Conservation (phyloP, 2,113 vertebrate genomes). For the Gila orcuttii region DNA sequence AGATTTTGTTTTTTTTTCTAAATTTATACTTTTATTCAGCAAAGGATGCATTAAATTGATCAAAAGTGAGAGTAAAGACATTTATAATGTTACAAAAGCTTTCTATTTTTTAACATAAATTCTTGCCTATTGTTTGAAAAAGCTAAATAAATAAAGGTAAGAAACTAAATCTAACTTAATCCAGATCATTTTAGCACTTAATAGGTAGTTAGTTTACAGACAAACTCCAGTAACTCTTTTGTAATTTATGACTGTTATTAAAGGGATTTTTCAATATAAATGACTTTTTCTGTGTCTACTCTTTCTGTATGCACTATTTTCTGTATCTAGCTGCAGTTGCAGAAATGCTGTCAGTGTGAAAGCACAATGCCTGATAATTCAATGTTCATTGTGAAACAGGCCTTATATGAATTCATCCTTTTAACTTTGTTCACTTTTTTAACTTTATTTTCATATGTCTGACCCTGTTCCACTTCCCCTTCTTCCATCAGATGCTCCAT, state of each 20-base stretch:
- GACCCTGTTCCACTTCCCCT: background rate
- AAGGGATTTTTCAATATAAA: background rate
- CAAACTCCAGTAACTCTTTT: background rate
- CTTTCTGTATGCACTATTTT: background rate
- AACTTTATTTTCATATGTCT: conserved; percentile 45
- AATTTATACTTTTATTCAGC: too few relatives aligned
- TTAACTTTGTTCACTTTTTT: too few relatives aligned
- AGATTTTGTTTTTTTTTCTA: too few relatives aligned
- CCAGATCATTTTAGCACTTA: too few relatives aligned
- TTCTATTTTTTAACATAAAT: too few relatives aligned
- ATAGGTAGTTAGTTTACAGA: too few relatives aligned
- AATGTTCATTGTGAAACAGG: background rate
- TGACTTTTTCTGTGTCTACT: background rate
- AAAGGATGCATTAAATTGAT: too few relatives aligned
- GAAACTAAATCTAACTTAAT: too few relatives aligned
- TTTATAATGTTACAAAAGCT: too few relatives aligned
- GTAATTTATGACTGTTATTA: background rate
- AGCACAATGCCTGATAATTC: background rate
- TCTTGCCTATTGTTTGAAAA: too few relatives aligned
- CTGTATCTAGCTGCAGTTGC: background rate
- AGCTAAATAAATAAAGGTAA: too few relatives aligned
- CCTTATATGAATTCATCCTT: background rate
- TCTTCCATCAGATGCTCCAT: conserved; percentile 79
- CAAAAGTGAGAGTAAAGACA: too few relatives aligned
- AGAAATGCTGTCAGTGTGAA: background rate